These are phyloP conservation scores for Erebia aethiops DNA, from an alignment of 2,888 invertebrate genomes.

Conservation along the genomic window DNA sequence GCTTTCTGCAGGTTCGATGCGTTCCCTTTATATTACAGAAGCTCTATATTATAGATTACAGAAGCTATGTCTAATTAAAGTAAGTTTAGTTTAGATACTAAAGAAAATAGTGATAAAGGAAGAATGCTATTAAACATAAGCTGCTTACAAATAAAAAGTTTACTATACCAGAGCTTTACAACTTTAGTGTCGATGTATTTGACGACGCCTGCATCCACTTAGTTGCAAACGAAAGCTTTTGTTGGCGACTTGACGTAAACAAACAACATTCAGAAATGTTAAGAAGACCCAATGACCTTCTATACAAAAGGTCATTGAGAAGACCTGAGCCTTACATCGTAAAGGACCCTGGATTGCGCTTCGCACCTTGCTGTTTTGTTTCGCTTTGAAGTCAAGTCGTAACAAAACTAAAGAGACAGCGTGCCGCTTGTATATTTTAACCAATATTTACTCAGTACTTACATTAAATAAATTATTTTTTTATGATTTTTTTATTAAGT, in stretches of 20 bases:
- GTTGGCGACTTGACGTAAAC: background rate
- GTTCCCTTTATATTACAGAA: no score
- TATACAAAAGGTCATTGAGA: no score
- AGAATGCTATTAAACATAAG: no score
- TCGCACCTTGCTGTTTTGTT: slow-evolving; percentile 31
- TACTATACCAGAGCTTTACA: background rate
- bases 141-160: background rate
- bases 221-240: slow-evolving; percentile 8
- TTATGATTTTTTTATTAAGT: no score
- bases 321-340: slow-evolving; percentile 21
- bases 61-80: no score
- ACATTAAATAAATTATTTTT: no score
- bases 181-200: background rate
- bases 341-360: slow-evolving; percentile 31
- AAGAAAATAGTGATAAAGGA: no score
- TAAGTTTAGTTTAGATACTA: no score
- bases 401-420: slow-evolving; percentile 7
- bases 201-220: background rate
- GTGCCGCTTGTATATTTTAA: background rate
- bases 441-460: background rate
- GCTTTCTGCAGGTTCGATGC: no score
- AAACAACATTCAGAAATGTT: slow-evolving; percentile 13
- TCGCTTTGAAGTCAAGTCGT: slow-evolving; percentile 20
- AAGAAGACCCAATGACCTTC: no score
- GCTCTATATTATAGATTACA: no score